Evolutionary conservation across 2,888 invertebrate genomes (phyloP).

Genomic region (Nomada lathburiana): DNA sequence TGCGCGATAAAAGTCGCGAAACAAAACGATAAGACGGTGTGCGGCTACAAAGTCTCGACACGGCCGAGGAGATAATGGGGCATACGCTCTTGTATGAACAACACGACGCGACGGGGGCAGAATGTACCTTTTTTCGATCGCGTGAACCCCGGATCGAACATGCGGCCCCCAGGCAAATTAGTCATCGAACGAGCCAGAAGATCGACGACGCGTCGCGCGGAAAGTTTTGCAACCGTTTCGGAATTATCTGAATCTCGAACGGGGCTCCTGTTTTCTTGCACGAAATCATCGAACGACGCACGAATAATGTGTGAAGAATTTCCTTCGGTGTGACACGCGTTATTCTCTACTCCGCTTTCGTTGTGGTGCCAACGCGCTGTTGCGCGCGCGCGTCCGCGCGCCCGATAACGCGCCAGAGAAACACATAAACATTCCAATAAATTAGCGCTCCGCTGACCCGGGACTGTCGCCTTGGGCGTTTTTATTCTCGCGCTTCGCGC

Average conservation of each 20-base stretch:
- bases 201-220: slow-evolving; percentile 24
- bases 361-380: slow-evolving; percentile 10
- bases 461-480: slow-evolving; percentile 77
- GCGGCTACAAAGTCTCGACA: background rate
- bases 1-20: background rate
- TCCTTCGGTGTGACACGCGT: background rate
- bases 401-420: slow-evolving; percentile 75
- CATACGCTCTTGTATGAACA: background rate
- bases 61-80: background rate
- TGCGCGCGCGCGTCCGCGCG: slow-evolving; percentile 30
- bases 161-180: background rate
- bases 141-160: no score
- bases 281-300: slow-evolving; percentile 11
- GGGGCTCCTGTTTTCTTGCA: slow-evolving; percentile 31
- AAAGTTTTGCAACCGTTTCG: slow-evolving; percentile 40
- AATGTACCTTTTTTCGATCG: background rate
- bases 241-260: slow-evolving; percentile 38
- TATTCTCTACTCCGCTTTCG: background rate
- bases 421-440: slow-evolving; percentile 85
- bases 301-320: background rate
- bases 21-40: slow-evolving; percentile 13
- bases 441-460: slow-evolving; percentile 83
- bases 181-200: background rate
- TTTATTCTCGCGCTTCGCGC: slow-evolving; percentile 68
- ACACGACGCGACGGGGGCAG: background rate